Evolutionary conservation across 2,888 invertebrate genomes (phyloP).

Genomic region (Diadromus collaris): DNA sequence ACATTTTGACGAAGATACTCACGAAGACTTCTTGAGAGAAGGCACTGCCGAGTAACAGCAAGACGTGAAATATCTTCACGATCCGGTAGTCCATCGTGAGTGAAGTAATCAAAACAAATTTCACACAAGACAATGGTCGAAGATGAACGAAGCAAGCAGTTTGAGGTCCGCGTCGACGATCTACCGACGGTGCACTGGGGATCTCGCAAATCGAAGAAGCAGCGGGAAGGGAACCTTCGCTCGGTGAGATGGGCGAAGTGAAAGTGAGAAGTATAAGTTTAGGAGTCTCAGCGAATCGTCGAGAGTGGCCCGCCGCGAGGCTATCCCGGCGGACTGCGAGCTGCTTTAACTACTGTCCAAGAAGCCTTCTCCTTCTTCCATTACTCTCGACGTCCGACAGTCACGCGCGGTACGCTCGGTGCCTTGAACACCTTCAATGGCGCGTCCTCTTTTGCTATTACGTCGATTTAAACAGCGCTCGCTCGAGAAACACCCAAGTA

Average conservation of each 20-base stretch:
- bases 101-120: conserved; percentile 1
- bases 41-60: conserved; percentile 46
- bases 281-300: conserved; percentile 57
- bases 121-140: background rate
- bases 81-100: conserved; percentile 50
- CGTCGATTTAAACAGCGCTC: background rate
- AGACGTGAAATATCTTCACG: conserved; percentile 33
- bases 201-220: conserved; percentile 26
- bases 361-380: conserved; percentile 38
- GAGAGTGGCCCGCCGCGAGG: conserved; percentile 20
- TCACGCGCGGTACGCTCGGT: conserved; percentile 29
- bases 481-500: background rate
- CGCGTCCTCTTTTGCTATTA: conserved; percentile 23
- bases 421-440: conserved; percentile 45
- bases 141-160: background rate
- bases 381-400: conserved; percentile 3
- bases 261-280: conserved; percentile 72
- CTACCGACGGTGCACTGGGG: conserved; percentile 30
- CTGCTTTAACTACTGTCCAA: conserved; percentile 29
- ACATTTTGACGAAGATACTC: conserved; percentile 56
- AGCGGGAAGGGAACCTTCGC: conserved; percentile 57
- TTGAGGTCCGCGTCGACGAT: conserved; percentile 31
- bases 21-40: conserved; percentile 64
- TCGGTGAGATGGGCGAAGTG: conserved; percentile 68
- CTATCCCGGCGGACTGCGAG: conserved; percentile 22